Conservation (phyloP, 2,888 invertebrate species). For the Thera obeliscata region DNA sequence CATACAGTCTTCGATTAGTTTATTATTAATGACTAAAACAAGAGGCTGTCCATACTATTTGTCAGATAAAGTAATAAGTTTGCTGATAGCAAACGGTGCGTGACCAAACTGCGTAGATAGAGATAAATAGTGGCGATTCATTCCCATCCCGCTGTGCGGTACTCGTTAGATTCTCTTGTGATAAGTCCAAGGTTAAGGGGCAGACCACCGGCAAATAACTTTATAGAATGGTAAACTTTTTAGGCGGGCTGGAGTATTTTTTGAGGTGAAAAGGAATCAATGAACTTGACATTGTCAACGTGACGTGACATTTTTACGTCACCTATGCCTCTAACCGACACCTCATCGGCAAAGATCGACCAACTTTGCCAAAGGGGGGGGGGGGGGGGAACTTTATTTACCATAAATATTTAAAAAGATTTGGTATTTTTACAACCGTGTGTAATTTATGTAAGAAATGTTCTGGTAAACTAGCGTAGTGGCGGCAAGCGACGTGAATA, state of each 20-base stretch:
- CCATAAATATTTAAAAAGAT: too few relatives aligned
- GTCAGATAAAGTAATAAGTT: constrained; percentile 29
- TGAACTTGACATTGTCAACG: too few relatives aligned
- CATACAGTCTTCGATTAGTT: too few relatives aligned
- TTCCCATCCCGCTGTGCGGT: constrained; percentile 26
- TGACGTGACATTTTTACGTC: too few relatives aligned
- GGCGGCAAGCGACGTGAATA: constrained; percentile 41
- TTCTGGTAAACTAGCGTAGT: constrained; percentile 35
- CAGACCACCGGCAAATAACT: too few relatives aligned
- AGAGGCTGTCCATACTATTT: constrained; percentile 10
- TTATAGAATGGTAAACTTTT: too few relatives aligned
- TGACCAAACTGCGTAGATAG: constrained; percentile 39
- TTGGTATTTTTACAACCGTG: constrained; percentile 10
- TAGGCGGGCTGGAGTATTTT: too few relatives aligned
- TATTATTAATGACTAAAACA: background rate
- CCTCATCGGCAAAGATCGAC: too few relatives aligned
- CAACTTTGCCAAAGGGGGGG: too few relatives aligned
- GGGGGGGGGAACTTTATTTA: too few relatives aligned
- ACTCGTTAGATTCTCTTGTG: constrained; percentile 32
- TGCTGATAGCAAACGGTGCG: constrained; percentile 34
- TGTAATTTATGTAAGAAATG: constrained; percentile 36
- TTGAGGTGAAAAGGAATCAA: too few relatives aligned
- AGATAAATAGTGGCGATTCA: constrained; percentile 39
- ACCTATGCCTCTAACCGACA: too few relatives aligned
- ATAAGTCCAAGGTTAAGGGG: constrained; percentile 11